Percentiles rank a stretch among this genome's conserved stretches.
Evolutionary conservation across 2,888 invertebrate species (phyloP).

Genomic region (Pristionchus mayeri): DNA sequence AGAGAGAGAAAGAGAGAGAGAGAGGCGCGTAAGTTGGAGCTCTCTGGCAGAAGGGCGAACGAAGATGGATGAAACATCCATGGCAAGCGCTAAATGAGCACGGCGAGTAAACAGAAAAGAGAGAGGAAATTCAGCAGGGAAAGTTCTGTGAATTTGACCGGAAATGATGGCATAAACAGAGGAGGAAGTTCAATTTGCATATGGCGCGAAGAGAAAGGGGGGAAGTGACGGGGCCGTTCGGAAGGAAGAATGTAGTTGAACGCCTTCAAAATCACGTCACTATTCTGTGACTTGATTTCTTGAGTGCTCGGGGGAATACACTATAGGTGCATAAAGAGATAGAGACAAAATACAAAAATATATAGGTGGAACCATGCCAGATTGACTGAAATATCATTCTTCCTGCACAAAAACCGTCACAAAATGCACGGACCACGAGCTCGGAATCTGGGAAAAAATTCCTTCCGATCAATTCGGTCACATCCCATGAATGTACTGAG

Average conservation of each 20-base stretch:
- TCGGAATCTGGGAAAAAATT: too few species aligned
- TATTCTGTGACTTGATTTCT: too few species aligned
- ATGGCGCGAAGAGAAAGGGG: neutral
- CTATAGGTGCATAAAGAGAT: too few species aligned
- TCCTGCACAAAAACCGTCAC: too few species aligned
- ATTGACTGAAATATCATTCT: too few species aligned
- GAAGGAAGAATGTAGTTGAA: neutral
- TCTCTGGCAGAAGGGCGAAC: too few species aligned
- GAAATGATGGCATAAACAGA: conserved; percentile 13
- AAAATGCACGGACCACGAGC: too few species aligned
- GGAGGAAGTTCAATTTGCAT: neutral
- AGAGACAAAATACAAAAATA: neutral
- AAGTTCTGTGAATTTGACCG: neutral
- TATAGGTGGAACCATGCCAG: too few species aligned
- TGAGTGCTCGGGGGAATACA: too few species aligned
- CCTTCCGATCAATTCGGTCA: too few species aligned
- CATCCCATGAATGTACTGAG: neutral
- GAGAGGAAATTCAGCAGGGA: neutral
- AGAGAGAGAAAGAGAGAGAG: neutral
- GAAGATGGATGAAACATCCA: neutral
- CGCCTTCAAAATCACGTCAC: too few species aligned
- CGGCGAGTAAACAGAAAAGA: neutral
- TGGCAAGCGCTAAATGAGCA: neutral
- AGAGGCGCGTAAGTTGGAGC: too few species aligned
- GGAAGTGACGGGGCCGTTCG: conserved; percentile 21